Evolutionary conservation across 2,113 vertebrate genomes (phyloP), one percentile per base, ranked within the genome.

Genomic region (Pagrus major): DNA sequence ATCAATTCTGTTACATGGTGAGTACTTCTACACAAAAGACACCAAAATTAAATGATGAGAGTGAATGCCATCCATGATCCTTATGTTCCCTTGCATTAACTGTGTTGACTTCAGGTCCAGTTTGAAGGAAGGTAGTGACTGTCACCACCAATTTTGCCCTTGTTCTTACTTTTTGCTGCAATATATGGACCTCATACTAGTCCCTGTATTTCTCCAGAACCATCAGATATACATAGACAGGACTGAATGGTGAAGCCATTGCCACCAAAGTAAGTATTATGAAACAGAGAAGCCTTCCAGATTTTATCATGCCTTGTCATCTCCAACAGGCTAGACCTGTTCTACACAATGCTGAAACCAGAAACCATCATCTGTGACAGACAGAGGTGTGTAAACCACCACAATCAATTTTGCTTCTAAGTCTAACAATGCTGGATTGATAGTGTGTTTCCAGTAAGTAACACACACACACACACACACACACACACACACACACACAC

Each of bases 241-340:
- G 14, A 10, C 9, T 39, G 14, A 49, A 41, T 71, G 33, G 35
- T 51, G 20, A 18, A 49, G 21, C 51, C 25, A 10, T 31, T 56
- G 44, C 15, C 47, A 64, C 55, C 27, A 6, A 31, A 42, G 51
- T n/a, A 58, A 25, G 25, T 56, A 1, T 67, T 46, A 44, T 41
- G 27, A 49, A 56, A 39, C 18, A 31, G 42, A 12, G 4, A 51
- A 54, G 10, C 10, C 51, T 67, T 49, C 31, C 4, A 46, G 51
- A 66, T 76, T 15, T 54, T 80, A 69, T 78, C 66, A 9, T 60
- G 3, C 8, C 16, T 21, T 41, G 20, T 52, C 51, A 76, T 18
- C 15, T 63, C 20, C 37, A 80, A 85, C 86, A 69, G 85, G 83
- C 25, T 49, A 29, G 44, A 89, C 87, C 78, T 44, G 86, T 79